These are phyloP conservation scores for Luidia sarsii DNA, from an alignment of 53 echinoderm and acorn worm species.

Conservation along the genomic window DNA sequence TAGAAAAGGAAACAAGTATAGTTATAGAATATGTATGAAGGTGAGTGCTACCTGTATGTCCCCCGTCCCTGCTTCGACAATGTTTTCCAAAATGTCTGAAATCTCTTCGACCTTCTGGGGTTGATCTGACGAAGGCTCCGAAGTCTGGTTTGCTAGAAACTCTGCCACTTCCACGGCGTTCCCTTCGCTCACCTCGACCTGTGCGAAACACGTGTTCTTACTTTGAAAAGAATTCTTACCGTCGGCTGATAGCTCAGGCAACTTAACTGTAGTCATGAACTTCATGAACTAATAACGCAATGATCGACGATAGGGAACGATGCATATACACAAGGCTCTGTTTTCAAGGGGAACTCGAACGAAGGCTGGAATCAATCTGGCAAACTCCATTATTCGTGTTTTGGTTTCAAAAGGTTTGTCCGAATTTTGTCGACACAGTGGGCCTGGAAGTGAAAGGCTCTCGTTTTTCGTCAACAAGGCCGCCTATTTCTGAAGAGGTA, in stretches of 20 bases:
- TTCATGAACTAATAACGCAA: background rate
- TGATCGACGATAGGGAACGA: too few relatives aligned
- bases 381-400: too few relatives aligned
- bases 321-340: too few relatives aligned
- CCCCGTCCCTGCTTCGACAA: background rate
- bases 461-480: too few relatives aligned
- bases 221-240: background rate
- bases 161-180: constrained; percentile 27
- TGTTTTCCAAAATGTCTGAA: constrained; percentile 7
- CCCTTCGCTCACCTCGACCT: constrained; percentile 15
- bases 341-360: too few relatives aligned
- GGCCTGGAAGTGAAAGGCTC: too few relatives aligned
- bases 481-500: too few relatives aligned
- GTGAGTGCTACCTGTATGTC: background rate
- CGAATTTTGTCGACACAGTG: too few relatives aligned
- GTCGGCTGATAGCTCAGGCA: background rate
- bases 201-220: background rate
- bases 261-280: background rate
- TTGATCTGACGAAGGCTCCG: background rate
- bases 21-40: too few relatives aligned
- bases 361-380: too few relatives aligned
- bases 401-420: too few relatives aligned
- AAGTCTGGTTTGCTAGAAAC: constrained; percentile 25
- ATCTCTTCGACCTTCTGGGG: background rate
- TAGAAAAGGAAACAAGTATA: too few relatives aligned